Conservation (phyloP, 2,113 vertebrate genomes). For the Gila orcuttii region DNA sequence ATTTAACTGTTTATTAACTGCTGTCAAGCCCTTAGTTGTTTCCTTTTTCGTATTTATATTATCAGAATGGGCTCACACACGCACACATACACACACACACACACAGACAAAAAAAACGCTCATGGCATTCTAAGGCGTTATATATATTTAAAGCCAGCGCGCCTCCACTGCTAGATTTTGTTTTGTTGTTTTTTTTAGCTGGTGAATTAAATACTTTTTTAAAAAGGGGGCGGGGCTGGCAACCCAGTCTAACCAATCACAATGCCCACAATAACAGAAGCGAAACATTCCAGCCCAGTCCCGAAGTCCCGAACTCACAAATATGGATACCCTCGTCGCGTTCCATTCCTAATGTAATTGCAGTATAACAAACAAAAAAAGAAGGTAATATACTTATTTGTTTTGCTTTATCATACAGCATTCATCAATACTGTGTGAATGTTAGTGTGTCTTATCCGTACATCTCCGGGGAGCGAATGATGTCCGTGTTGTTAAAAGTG, state of each 20-base stretch:
- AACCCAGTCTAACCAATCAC: constrained; percentile 64
- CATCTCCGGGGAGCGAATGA: constrained; percentile 72
- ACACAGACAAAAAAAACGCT: constrained; percentile 65
- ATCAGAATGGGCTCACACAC: constrained; percentile 63
- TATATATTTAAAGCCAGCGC: constrained; percentile 68
- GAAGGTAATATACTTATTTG: constrained; percentile 63
- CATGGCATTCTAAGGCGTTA: constrained; percentile 77
- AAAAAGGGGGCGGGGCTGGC: constrained; percentile 63
- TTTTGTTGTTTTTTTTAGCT: constrained; percentile 66
- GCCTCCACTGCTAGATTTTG: constrained; percentile 58
- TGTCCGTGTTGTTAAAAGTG: constrained; percentile 78
- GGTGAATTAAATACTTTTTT: constrained; percentile 72
- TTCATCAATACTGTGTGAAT: constrained; percentile 70
- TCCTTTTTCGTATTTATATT: constrained; percentile 58
- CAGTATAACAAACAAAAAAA: constrained; percentile 67
- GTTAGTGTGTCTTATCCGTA: constrained; percentile 77
- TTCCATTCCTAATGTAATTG: constrained; percentile 70
- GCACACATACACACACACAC: constrained; percentile 57
- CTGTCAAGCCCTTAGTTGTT: constrained; percentile 77
- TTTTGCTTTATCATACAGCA: constrained; percentile 69
- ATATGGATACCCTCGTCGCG: constrained; percentile 45
- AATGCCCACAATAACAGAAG: constrained; percentile 64
- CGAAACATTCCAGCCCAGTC: constrained; percentile 55
- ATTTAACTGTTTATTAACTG: constrained; percentile 71
- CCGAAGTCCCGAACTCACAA: constrained; percentile 42